Base-by-base conservation (phyloP, 1,140 invertebrate species). In the Tenebrio molitor region DNA sequence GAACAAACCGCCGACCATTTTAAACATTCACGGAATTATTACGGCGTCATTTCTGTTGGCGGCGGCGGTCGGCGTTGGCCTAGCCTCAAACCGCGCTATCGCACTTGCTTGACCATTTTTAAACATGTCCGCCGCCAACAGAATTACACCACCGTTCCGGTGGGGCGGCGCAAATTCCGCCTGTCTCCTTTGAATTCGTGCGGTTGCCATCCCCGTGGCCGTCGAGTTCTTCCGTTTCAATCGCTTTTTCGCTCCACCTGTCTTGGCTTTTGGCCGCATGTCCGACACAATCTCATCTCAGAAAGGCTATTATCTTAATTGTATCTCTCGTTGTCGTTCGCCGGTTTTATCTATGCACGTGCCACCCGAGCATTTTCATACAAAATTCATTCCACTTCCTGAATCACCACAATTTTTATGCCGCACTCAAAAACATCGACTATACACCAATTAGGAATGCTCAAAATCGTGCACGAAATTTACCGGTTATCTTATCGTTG, bases 271-370 rank as follows among this genome's bases (percentile, higher is more conserved):
- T 29, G 50, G 15, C 21, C 23, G 44, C 44, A 50, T 50, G 44
- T 50, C 44, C 16, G 12, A 50, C 50, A 58, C 50, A 58, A 58
- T 58, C 50, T 58, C 23, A 29, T 25, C 23, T 29, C 12, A 12
- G n/a, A 10, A 0, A 0, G 1, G 23, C 50, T 58, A 29, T 58
- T 58, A 58, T 58, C 50, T 29, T 58, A 29, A 58, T 58, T 58
- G 29, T 58, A 50, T 50, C 44, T 50, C 19, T 17, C 15, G 17
- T 21, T 8, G 15, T 21, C 25, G 17, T 50, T 50, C 44, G 15
- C 21, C 10, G 15, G 16, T 50, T 50, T 50, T 50, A 50, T 50
- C 44, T 10, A 17, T 50, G 44, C 19, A 50, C 44, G 19, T 50
- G 44, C 15, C 4, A 3, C 17, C 17, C 3, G 21, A 50, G n/a